phyloP scores from a whole-genome alignment of 2,113 vertebrate species.

The Machaerirhynchus nigripectus region DNA sequence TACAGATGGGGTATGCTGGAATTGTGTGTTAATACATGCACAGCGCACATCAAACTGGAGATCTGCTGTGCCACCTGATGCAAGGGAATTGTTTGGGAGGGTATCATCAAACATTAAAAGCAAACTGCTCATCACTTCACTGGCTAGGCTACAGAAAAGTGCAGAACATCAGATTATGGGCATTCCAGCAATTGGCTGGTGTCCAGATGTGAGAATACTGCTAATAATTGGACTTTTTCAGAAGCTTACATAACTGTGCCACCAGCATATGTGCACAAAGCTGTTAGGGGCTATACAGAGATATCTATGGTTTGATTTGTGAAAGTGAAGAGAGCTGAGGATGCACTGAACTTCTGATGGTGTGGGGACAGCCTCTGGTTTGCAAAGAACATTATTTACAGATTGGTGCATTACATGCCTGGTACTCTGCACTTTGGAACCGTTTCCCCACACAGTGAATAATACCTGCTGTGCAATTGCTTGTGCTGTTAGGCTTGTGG shows the following conservation, averaged over 20 bases:
- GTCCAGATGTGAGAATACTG: neutral
- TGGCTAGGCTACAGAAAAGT: neutral
- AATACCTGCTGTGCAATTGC: neutral
- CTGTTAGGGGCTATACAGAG: neutral
- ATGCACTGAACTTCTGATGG: neutral
- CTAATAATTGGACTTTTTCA: neutral
- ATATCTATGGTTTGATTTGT: rapidly evolving
- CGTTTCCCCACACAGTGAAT: neutral
- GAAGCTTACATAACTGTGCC: neutral
- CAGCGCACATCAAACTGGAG: neutral
- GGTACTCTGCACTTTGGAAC: neutral
- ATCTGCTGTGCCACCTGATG: neutral
- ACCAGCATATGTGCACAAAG: neutral
- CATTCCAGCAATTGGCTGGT: neutral
- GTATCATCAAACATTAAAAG: neutral
- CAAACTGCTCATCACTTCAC: neutral
- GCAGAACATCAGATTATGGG: neutral
- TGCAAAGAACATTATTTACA: neutral
- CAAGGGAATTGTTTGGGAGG: neutral
- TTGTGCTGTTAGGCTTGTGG: neutral
- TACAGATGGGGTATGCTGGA: neutral
- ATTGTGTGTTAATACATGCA: neutral
- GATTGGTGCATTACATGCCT: neutral
- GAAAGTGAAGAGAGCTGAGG: neutral
- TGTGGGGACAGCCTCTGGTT: neutral